Evolutionary conservation across 2,888 invertebrate species (phyloP).

Genomic region (Tetanocera ferruginea): DNA sequence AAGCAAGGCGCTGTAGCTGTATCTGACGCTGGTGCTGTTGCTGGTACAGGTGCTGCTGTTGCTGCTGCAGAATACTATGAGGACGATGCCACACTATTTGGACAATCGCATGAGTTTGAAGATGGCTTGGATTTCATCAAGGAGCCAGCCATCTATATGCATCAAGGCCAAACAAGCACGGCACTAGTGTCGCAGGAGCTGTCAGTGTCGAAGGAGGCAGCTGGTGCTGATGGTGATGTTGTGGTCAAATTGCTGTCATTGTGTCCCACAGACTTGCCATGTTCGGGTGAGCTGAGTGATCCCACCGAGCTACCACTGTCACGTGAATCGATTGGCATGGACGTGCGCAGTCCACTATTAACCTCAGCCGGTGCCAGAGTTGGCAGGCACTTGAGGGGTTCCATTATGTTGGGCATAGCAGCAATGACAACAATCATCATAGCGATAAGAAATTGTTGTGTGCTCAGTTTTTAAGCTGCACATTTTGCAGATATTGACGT

Average conservation of each 20-base stretch:
- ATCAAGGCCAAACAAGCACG: conserved; percentile 46
- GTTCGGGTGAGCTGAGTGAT: conserved; percentile 75
- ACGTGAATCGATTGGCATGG: conserved; percentile 70
- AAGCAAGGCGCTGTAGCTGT: background rate
- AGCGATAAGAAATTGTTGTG: background rate
- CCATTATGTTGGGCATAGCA: conserved; percentile 54
- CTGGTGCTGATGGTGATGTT: conserved; percentile 46
- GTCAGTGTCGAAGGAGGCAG: conserved; percentile 29
- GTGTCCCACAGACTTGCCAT: conserved; percentile 74
- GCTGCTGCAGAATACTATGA: conserved; percentile 24
- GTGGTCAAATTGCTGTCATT: conserved; percentile 72
- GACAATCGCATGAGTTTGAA: conserved; percentile 54
- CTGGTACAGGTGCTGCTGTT: background rate
- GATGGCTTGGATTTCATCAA: conserved; percentile 60
- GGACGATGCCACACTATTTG: conserved; percentile 22
- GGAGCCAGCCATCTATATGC: conserved; percentile 49
- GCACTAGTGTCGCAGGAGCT: conserved; percentile 37
- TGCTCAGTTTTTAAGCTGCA: background rate
- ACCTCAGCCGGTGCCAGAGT: background rate
- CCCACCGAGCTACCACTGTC: conserved; percentile 76
- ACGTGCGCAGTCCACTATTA: conserved; percentile 61
- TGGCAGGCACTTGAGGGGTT: background rate
- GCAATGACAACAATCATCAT: background rate
- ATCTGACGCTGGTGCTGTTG: background rate
- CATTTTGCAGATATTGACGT: background rate